These are phyloP conservation scores for Pseudococcus viburni DNA, from an alignment of 2,888 invertebrate species.

Conservation along the genomic window DNA sequence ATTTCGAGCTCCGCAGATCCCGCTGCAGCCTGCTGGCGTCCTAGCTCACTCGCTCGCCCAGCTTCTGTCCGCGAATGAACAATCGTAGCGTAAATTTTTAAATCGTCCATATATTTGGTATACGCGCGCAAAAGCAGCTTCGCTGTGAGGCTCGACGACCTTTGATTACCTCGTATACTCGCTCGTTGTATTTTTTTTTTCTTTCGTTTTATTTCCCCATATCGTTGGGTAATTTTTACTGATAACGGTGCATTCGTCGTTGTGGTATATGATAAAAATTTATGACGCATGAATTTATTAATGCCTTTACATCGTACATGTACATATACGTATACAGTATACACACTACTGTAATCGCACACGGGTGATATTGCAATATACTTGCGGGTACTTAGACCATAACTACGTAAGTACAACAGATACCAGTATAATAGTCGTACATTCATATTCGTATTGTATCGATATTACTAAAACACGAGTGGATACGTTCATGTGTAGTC, in stretches of 20 bases:
- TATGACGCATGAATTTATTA: slow-evolving; percentile 25
- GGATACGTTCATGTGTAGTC: neutral
- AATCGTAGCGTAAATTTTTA: slow-evolving; percentile 26
- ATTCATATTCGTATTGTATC: neutral
- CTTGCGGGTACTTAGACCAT: neutral
- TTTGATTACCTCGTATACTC: slow-evolving; percentile 6
- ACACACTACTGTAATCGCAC: neutral
- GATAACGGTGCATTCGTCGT: neutral
- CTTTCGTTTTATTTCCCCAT: neutral
- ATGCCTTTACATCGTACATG: neutral
- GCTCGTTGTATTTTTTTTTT: slow-evolving; percentile 13
- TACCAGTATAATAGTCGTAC: neutral
- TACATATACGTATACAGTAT: neutral
- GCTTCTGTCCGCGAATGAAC: neutral
- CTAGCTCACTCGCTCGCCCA: neutral
- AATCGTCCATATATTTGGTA: neutral
- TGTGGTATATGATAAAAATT: slow-evolving; percentile 6
- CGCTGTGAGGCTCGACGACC: neutral
- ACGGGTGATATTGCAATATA: neutral
- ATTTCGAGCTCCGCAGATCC: neutral
- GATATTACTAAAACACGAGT: neutral
- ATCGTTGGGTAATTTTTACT: neutral
- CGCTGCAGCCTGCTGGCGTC: neutral
- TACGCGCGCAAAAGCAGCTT: neutral
- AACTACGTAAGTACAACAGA: neutral